Percentiles rank a stretch among this genome's conserved stretches.
Conservation (phyloP, 2,888 invertebrate genomes). For the Loripinus fragilis region DNA sequence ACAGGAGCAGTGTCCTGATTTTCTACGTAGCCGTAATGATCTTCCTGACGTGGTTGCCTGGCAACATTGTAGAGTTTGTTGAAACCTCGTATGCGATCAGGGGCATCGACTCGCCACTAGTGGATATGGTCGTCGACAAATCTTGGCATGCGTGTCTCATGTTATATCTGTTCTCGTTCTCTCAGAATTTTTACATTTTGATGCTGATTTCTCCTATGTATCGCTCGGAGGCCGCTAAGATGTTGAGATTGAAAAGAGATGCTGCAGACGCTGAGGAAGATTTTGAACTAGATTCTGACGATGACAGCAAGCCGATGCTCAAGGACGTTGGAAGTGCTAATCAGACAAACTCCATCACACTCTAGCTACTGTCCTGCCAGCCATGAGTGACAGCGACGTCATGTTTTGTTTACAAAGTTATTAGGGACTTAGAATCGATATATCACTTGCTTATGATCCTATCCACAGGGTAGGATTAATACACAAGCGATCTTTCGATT, state of each 20-base stretch:
- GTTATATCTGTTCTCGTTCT: background rate
- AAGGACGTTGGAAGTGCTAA: background rate
- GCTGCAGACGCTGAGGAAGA: background rate
- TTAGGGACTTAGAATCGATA: too few species aligned
- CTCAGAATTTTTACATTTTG: background rate
- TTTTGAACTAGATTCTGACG: background rate
- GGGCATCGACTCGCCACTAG: background rate
- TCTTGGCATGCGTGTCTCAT: background rate
- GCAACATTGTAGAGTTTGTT: background rate
- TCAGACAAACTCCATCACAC: background rate
- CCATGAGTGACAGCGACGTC: too few species aligned
- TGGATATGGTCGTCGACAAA: background rate
- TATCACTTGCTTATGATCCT: too few species aligned
- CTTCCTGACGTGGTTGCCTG: background rate
- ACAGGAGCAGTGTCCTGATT: background rate
- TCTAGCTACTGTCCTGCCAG: too few species aligned
- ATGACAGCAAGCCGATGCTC: background rate
- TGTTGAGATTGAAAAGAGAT: background rate
- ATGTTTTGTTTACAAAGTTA: too few species aligned
- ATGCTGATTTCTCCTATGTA: constrained; percentile 1
- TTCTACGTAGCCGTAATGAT: constrained; percentile 1
- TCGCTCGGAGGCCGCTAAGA: background rate
- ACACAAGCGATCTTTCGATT: too few species aligned
- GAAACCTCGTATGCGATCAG: background rate
- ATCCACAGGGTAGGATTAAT: too few species aligned